Evolutionary conservation across 2,113 vertebrate species (phyloP).

Genomic region (Pedionomus torquatus): DNA sequence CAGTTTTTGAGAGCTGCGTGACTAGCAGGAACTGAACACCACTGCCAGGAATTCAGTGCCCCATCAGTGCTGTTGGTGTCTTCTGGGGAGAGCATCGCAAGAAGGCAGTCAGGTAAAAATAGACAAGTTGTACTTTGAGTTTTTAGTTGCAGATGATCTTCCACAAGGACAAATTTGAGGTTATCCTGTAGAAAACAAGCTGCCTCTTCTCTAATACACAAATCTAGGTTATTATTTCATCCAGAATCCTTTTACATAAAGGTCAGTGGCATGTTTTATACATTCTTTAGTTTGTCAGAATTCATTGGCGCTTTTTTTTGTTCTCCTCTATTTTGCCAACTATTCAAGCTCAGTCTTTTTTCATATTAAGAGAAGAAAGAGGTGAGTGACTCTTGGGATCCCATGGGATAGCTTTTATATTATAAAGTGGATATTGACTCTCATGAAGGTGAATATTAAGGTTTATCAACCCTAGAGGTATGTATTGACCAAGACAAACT

Average conservation of each 20-base stretch:
- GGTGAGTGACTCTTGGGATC: neutral
- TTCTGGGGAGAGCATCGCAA: neutral
- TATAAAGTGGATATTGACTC: constrained; percentile 62
- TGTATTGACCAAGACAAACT: constrained; percentile 59
- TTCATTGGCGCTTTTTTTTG: neutral
- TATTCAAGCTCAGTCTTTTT: neutral
- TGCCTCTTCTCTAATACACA: neutral
- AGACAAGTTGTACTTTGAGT: neutral
- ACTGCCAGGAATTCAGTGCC: neutral
- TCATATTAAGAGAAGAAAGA: constrained; percentile 23
- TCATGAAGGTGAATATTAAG: constrained; percentile 57
- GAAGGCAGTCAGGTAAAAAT: neutral
- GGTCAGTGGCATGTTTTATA: neutral
- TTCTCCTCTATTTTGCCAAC: neutral
- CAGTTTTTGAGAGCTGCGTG: neutral
- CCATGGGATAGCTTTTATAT: constrained; percentile 18
- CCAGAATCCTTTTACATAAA: neutral
- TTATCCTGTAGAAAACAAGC: neutral
- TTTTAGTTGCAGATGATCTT: neutral
- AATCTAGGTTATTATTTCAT: neutral
- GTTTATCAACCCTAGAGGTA: constrained; percentile 59
- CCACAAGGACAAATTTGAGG: neutral
- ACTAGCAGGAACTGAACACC: neutral
- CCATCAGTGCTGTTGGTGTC: neutral
- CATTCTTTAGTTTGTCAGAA: constrained; percentile 6